A percentile compares a stretch with the other conserved stretches of the same genome.
These are phyloP conservation scores for Ophioderma brevispina DNA, from an alignment of 35 echinoderm and acorn worm genomes.

Conservation along the genomic window DNA sequence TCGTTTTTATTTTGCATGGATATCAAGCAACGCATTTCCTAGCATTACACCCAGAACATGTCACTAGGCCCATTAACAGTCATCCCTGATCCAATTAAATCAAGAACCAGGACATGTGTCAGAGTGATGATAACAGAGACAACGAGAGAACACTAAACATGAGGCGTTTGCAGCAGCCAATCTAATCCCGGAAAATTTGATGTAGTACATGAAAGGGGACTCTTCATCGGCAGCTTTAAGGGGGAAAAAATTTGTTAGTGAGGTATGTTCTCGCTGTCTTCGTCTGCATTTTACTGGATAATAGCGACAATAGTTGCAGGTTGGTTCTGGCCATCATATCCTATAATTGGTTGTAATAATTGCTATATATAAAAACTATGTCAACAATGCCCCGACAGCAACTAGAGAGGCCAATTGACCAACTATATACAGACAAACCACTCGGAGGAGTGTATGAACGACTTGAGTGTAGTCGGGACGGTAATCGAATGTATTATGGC, in stretches of 20 bases:
- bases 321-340: not conserved
- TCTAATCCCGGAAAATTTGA: not conserved
- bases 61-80: not conserved
- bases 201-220: too few relatives aligned
- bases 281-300: not conserved
- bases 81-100: not conserved
- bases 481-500: slow-evolving; percentile 3
- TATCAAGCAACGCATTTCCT: not conserved
- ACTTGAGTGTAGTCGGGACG: not conserved
- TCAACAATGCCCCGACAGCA: not conserved
- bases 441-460: not conserved
- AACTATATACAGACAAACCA: not conserved
- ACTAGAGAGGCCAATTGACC: not conserved
- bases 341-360: not conserved
- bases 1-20: too few relatives aligned
- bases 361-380: not conserved
- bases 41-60: not conserved
- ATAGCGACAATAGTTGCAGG: not conserved
- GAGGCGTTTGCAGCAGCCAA: not conserved
- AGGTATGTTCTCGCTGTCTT: not conserved
- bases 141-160: not conserved
- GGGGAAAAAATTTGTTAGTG: not conserved
- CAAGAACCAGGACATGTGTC: not conserved
- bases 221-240: too few relatives aligned
- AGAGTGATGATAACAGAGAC: not conserved